phyloP scores from a whole-genome alignment of 2,888 invertebrate species.

The Nasonovia ribisnigri region DNA sequence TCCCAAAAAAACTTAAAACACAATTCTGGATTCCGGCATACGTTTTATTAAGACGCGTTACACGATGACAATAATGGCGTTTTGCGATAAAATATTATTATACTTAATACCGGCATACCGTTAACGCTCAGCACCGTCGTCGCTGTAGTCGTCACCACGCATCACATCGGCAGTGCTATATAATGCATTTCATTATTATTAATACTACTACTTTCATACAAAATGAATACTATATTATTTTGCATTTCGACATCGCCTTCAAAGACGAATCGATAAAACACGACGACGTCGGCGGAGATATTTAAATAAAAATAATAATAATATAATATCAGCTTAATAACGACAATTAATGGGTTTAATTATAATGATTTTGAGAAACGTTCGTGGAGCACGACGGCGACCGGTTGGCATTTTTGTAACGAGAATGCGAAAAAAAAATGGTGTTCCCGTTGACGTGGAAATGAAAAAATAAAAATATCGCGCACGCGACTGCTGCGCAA shows the following conservation, averaged over 20 bases:
- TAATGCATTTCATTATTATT: background rate
- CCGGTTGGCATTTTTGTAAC: background rate
- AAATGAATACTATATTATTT: background rate
- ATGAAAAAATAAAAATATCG: conserved; percentile 16
- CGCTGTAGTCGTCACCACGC: background rate
- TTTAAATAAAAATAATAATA: background rate
- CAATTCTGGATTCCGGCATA: background rate
- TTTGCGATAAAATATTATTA: background rate
- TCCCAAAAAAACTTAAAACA: background rate
- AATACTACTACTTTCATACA: background rate
- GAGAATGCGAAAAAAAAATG: background rate
- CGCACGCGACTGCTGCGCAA: background rate
- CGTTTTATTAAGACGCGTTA: background rate
- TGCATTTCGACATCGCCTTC: background rate
- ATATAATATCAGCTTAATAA: background rate
- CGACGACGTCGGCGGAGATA: background rate
- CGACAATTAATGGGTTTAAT: background rate
- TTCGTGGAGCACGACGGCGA: background rate
- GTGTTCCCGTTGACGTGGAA: background rate
- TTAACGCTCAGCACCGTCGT: background rate
- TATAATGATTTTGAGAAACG: background rate
- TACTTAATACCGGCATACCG: background rate
- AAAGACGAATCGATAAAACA: background rate
- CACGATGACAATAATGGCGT: background rate
- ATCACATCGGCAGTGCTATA: background rate